Evolutionary conservation across 2,797 vertebrate genomes (phyloP).

Genomic region (Spatula versicolor): DNA sequence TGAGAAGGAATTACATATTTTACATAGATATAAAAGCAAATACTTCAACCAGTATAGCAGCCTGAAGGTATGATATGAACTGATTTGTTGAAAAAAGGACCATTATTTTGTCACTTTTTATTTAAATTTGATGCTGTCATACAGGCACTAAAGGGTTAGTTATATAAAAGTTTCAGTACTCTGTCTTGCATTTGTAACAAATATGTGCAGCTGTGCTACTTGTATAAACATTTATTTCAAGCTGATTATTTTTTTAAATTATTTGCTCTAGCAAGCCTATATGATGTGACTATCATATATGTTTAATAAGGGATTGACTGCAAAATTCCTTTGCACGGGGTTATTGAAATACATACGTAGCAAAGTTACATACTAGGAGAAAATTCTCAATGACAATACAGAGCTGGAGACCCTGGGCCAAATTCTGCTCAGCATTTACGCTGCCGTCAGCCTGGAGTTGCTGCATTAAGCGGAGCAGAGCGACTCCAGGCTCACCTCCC

Average conservation of each 20-base stretch:
- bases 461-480: not conserved
- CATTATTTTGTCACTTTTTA: not conserved
- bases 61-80: not conserved
- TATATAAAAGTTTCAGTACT: constrained; percentile 38
- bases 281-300: constrained; percentile 35
- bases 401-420: not conserved
- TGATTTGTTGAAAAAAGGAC: not conserved
- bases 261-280: constrained; percentile 23
- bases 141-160: constrained; percentile 62
- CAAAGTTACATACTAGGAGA: not conserved
- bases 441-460: not conserved
- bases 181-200: constrained; percentile 59
- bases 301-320: constrained; percentile 36
- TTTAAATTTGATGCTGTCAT: constrained; percentile 34
- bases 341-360: not conserved
- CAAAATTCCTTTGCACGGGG: constrained; percentile 33
- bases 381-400: not conserved
- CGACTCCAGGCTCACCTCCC: not conserved
- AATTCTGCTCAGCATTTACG: not conserved
- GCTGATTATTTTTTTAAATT: constrained; percentile 65
- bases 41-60: not conserved
- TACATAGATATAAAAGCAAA: not conserved
- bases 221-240: constrained; percentile 71
- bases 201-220: constrained; percentile 73
- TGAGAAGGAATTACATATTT: not conserved